Conservation (phyloP, 2,797 vertebrate species). For the Gymnothorax reevesii region DNA sequence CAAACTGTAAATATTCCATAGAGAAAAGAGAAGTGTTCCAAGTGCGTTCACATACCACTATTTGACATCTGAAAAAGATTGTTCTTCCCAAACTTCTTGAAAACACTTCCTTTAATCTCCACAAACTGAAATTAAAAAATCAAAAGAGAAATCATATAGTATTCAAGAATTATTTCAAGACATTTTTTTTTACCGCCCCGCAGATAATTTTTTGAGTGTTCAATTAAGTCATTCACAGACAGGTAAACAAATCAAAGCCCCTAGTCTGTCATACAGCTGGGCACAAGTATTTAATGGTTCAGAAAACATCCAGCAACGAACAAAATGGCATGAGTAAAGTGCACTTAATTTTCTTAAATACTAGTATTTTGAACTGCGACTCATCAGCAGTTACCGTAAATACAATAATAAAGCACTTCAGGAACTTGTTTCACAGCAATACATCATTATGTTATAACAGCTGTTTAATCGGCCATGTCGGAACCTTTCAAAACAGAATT, state of each 20-base stretch:
- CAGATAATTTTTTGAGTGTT: not conserved
- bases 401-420: not conserved
- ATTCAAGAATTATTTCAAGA: not conserved
- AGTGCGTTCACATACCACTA: constrained; percentile 78
- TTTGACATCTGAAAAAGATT: constrained; percentile 99
- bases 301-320: not conserved
- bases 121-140: constrained; percentile 81
- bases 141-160: not conserved
- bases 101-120: constrained; percentile 98
- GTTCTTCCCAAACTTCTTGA: constrained; percentile 99
- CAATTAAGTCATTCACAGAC: not conserved
- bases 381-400: not conserved
- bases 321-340: not conserved
- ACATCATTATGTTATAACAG: not conserved
- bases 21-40: not conserved
- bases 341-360: not conserved
- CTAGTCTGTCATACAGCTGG: not conserved
- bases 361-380: not conserved
- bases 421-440: not conserved
- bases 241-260: not conserved
- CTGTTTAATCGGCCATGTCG: not conserved
- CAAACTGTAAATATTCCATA: not conserved
- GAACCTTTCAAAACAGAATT: not conserved
- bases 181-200: not conserved
- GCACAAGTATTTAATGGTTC: not conserved